Base-by-base conservation (phyloP, 2,113 vertebrate species). In the Urocitellus parryii region DNA sequence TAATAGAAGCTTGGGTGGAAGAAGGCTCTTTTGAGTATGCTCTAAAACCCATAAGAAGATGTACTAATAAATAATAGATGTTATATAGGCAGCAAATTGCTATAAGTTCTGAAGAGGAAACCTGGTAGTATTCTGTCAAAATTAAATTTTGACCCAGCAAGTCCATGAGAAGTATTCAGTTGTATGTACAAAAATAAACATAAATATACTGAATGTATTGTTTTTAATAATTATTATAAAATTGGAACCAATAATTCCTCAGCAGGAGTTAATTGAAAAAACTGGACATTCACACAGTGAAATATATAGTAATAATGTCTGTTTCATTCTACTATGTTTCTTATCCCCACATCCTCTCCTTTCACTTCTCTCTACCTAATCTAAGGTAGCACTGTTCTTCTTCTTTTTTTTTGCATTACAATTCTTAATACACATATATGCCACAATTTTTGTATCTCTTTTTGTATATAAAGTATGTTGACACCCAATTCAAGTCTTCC, bases 171-270 rank as follows among this genome's bases (percentile, higher is more conserved):
- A 45, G 48, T 39, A 73, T 18, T 58, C 18, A 84, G 24, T 3
- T 86, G 14, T 67, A 14, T 79, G 67, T 18, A 78, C 4, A 96
- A 22, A 81, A 9, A 48, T 92, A 73, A n/a, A 45, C 53, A 3
- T 17, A 92, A 73, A 45, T 61, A 70, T 88, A 88, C 1, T 61
- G 20, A 85, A 48, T 74, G 4, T 14, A 56, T 92, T 45, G 16
- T 80, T 95, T 67, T 92, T 89, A 88, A 74, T 85, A 56, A 89
- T 74, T 87, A 63, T 86, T 90, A 72, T 34, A 73, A 67, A 77
- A 63, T 48, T 95, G 34, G 68, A 90, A 97, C 34, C 29, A 90
- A 51, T 81, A 77, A 12, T 80, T 93, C 24, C 42, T 88, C 17
- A 48, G 27, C 87, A 88, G 39, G 61, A 7, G 11, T 68, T 91